These are phyloP conservation scores for Leiothrix lutea DNA, from an alignment of 2,113 vertebrate species.

Conservation along the genomic window DNA sequence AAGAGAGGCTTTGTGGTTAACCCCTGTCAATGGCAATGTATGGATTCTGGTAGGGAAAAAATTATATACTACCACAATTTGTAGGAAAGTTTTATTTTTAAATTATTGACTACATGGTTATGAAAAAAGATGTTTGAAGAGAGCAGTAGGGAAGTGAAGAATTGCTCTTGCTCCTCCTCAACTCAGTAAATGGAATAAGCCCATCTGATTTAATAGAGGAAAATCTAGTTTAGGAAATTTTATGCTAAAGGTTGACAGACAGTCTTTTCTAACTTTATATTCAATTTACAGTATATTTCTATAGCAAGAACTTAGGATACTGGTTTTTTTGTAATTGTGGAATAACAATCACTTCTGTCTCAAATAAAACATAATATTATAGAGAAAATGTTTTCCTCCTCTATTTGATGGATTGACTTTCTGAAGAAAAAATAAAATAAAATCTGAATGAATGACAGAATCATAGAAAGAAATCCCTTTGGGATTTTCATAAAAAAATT, in stretches of 20 bases:
- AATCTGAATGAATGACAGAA: not conserved
- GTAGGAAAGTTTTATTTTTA: constrained; percentile 56
- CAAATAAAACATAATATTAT: not conserved
- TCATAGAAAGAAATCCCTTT: not conserved
- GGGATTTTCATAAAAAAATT: not conserved
- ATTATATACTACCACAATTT: not conserved
- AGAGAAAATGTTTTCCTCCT: not conserved
- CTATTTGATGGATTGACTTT: not conserved
- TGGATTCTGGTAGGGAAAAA: constrained; percentile 17
- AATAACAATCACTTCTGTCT: not conserved
- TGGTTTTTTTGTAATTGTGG: not conserved
- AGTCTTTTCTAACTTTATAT: not conserved
- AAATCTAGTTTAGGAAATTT: not conserved
- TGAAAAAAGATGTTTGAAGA: not conserved
- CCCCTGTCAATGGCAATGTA: constrained; percentile 37
- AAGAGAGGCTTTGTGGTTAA: constrained; percentile 30
- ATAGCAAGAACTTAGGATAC: not conserved
- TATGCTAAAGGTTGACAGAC: not conserved
- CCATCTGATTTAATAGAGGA: not conserved
- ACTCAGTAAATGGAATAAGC: not conserved
- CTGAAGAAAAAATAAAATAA: not conserved
- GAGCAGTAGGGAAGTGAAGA: not conserved
- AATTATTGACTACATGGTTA: not conserved
- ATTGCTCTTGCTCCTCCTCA: not conserved
- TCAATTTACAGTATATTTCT: not conserved